A percentile compares a stretch with the other conserved stretches of the same genome.
Evolutionary conservation across 1,140 invertebrate genomes (phyloP).

Genomic region (Sarcophaga bullata): DNA sequence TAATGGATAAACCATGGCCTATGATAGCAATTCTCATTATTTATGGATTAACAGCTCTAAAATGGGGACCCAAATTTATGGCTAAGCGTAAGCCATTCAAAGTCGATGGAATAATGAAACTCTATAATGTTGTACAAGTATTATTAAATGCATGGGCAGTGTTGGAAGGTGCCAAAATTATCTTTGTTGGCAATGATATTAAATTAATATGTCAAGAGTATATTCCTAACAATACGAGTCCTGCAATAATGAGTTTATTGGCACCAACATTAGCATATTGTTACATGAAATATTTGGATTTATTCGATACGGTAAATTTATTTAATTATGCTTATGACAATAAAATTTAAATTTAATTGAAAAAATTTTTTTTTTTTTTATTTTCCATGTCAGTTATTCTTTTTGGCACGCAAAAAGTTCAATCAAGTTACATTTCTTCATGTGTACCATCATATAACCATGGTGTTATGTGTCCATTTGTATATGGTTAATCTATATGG

Average conservation of each 20-base stretch:
- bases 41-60: not conserved
- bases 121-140: constrained; percentile 6
- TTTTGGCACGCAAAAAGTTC: constrained; percentile 17
- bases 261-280: not conserved
- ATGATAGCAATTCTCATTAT: not conserved
- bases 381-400: not conserved
- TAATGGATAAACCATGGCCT: constrained; percentile 1
- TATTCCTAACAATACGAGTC: not conserved
- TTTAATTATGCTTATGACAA: no score
- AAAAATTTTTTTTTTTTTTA: no score
- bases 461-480: not conserved
- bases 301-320: constrained; percentile 19
- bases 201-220: not conserved
- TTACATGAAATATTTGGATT: not conserved
- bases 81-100: constrained; percentile 2
- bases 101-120: not conserved
- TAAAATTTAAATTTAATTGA: no score
- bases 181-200: not conserved
- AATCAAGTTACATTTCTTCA: constrained; percentile 29
- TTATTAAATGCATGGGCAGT: not conserved
- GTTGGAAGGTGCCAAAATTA: not conserved
- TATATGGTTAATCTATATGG: not conserved
- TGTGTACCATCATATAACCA: constrained; percentile 5
- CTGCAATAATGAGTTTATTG: not conserved
- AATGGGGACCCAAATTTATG: not conserved